Conservation (phyloP, 1,140 invertebrate species). For the Propsilocerus akamusi region DNA sequence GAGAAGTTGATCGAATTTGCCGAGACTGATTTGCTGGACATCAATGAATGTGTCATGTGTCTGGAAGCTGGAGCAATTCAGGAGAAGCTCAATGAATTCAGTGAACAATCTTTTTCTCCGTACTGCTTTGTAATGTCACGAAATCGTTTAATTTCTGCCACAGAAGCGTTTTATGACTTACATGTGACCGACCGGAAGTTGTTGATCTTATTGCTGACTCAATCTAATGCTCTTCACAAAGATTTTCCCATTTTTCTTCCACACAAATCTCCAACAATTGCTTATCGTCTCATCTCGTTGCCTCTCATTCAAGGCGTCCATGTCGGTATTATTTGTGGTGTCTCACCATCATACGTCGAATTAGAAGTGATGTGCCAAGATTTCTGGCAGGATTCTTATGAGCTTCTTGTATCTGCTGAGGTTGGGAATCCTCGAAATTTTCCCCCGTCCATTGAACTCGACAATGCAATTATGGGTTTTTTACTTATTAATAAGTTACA, state of each 20-base stretch:
- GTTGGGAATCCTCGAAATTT: slow-evolving; percentile 42
- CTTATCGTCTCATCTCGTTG: slow-evolving; percentile 5
- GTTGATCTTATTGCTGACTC: slow-evolving; percentile 36
- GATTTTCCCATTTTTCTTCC: slow-evolving; percentile 64
- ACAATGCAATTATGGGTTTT: slow-evolving; percentile 48
- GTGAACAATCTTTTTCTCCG: slow-evolving; percentile 43
- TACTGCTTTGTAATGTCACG: slow-evolving; percentile 57
- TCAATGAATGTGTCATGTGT: slow-evolving; percentile 38
- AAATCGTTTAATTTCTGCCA: slow-evolving; percentile 50
- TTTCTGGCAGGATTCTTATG: slow-evolving; percentile 24
- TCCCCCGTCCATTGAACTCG: slow-evolving; percentile 35
- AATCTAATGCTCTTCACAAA: slow-evolving; percentile 35
- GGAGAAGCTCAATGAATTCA: slow-evolving; percentile 28
- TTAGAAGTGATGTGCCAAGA: slow-evolving; percentile 2
- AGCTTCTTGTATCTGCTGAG: slow-evolving; percentile 39
- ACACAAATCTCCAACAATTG: slow-evolving; percentile 43
- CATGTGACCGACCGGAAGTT: slow-evolving; percentile 50
- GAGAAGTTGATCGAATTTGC: slow-evolving; percentile 48
- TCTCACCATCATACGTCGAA: slow-evolving; percentile 1
- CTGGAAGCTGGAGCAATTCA: slow-evolving; percentile 44
- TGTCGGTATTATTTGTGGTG: slow-evolving; percentile 6
- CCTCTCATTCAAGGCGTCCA: background rate
- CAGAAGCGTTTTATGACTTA: slow-evolving; percentile 60
- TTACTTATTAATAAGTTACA: slow-evolving; percentile 42
- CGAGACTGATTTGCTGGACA: slow-evolving; percentile 37